Evolutionary conservation across 2,888 invertebrate genomes (phyloP).

Genomic region (Euproctis similis): DNA sequence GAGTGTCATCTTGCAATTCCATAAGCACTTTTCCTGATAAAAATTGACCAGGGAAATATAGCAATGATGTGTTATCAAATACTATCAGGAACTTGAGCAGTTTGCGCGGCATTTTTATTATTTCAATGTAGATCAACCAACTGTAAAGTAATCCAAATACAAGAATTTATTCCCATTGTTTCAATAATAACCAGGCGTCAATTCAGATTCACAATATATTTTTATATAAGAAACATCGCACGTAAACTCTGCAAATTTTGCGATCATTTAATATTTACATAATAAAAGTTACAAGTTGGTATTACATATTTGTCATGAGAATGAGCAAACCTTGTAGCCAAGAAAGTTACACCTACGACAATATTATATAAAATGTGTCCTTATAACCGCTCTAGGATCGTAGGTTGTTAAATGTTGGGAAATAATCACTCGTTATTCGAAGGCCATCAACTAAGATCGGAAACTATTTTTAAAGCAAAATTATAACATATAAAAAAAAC

Average conservation of each 20-base stretch:
- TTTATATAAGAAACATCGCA: too few species aligned
- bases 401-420: conserved; percentile 55
- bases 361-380: conserved; percentile 33
- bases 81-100: conserved; percentile 93
- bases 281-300: conserved; percentile 6
- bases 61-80: conserved; percentile 93
- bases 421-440: conserved; percentile 62
- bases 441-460: conserved; percentile 57
- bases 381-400: conserved; percentile 44
- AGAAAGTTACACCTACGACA: conserved; percentile 51
- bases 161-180: too few species aligned
- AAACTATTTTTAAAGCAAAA: too few species aligned
- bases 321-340: conserved; percentile 36
- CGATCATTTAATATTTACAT: conserved; percentile 7
- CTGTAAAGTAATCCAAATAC: too few species aligned
- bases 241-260: too few species aligned
- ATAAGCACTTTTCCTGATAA: conserved; percentile 93
- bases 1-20: conserved; percentile 94
- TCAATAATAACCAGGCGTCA: too few species aligned
- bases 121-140: too few species aligned
- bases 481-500: too few species aligned
- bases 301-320: conserved; percentile 10
- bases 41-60: conserved; percentile 96
- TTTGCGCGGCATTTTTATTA: conserved; percentile 84
- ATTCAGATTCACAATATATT: too few species aligned